Conservation (phyloP, 2,888 invertebrate genomes). For the Limnephilus marmoratus region DNA sequence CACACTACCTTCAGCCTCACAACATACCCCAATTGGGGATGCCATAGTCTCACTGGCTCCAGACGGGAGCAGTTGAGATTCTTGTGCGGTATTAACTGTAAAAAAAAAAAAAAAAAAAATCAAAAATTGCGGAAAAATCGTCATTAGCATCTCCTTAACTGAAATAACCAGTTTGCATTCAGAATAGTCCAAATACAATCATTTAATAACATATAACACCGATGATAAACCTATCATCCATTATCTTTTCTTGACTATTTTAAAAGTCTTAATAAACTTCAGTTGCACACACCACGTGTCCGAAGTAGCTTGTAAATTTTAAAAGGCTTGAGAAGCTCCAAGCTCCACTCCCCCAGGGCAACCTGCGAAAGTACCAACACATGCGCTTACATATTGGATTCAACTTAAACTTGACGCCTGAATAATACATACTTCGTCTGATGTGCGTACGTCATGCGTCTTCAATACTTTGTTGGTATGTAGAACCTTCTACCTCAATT, state of each 20-base stretch:
- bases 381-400: slow-evolving; percentile 61
- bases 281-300: background rate
- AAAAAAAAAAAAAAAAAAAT: no score
- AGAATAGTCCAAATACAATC: background rate
- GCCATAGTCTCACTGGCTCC: no score
- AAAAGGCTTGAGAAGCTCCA: slow-evolving; percentile 22
- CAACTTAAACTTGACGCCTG: slow-evolving; percentile 64
- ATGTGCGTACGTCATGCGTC: slow-evolving; percentile 16
- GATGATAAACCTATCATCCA: background rate
- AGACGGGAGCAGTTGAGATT: no score
- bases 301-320: background rate
- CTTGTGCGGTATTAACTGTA: no score
- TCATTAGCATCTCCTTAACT: background rate
- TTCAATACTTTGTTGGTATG: background rate
- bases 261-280: background rate
- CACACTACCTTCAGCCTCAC: no score
- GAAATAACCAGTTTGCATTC: background rate
- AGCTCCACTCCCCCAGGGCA: background rate
- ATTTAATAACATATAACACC: background rate
- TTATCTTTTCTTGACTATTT: background rate
- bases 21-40: no score
- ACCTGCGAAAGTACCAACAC: slow-evolving; percentile 24
- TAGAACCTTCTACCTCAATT: background rate
- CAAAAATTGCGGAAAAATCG: no score
- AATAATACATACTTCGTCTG: slow-evolving; percentile 61